phyloP scores from a whole-genome alignment of 1,140 invertebrate genomes.

The Aphis gossypii region DNA sequence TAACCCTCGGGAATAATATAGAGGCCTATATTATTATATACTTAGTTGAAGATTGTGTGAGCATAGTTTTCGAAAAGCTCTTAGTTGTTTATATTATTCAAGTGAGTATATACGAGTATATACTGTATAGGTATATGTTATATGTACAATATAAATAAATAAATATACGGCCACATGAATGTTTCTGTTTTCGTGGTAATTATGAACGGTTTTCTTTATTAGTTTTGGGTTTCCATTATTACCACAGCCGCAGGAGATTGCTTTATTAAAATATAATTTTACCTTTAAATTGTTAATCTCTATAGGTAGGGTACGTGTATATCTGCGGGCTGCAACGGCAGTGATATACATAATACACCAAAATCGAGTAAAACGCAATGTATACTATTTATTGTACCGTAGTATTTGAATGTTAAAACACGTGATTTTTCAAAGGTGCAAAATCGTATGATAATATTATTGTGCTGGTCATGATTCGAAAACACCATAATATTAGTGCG shows the following conservation, averaged over 20 bases:
- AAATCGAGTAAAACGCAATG: neutral
- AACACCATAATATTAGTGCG: neutral
- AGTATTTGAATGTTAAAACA: too few relatives aligned
- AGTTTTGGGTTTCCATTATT: neutral
- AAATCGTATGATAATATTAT: too few relatives aligned
- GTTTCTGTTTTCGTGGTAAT: neutral
- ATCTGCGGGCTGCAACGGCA: neutral
- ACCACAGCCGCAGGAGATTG: neutral
- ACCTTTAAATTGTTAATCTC: neutral
- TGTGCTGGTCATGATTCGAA: neutral
- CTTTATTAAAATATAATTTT: slow-evolving; percentile 29
- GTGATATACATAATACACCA: too few relatives aligned
- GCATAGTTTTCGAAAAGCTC: slow-evolving; percentile 3
- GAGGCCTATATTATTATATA: neutral
- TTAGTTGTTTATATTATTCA: slow-evolving; percentile 6
- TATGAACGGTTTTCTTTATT: slow-evolving; percentile 33
- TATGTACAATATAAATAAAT: neutral
- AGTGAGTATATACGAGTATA: neutral
- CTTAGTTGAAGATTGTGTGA: neutral
- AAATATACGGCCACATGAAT: neutral
- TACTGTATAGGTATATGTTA: neutral
- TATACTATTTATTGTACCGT: neutral
- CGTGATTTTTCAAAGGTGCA: too few relatives aligned
- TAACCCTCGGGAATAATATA: slow-evolving; percentile 5
- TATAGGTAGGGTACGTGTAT: neutral